Percentiles rank a stretch among this genome's conserved stretches.
Conservation (phyloP, 2,888 invertebrate species). For the Spodoptera picta region DNA sequence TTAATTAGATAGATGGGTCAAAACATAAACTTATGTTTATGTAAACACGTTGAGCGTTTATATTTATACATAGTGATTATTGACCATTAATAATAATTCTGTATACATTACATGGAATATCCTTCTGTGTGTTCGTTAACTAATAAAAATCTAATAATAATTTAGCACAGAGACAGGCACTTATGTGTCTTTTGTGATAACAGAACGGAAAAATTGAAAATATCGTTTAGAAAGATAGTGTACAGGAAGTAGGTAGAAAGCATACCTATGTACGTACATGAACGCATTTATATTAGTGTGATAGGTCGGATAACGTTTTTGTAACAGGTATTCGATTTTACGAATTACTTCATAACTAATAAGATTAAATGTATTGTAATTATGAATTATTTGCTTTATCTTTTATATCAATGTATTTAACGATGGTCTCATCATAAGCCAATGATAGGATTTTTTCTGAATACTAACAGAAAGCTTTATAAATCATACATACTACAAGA, state of each 20-base stretch:
- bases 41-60: conserved; percentile 32
- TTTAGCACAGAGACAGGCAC: conserved; percentile 6
- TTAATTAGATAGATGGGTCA: conserved; percentile 39
- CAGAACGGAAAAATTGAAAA: conserved; percentile 24
- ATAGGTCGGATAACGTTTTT: neutral
- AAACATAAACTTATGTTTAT: conserved; percentile 24
- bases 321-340: too few relatives aligned
- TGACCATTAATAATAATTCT: conserved; percentile 15
- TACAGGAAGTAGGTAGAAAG: too few relatives aligned
- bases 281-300: too few relatives aligned
- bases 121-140: neutral
- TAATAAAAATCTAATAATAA: conserved; percentile 3
- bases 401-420: too few relatives aligned
- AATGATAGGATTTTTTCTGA: too few relatives aligned
- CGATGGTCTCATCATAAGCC: too few relatives aligned
- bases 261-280: too few relatives aligned
- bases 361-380: too few relatives aligned
- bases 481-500: too few relatives aligned
- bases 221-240: conserved; percentile 2
- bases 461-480: too few relatives aligned
- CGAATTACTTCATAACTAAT: too few relatives aligned
- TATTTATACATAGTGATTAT: conserved; percentile 19
- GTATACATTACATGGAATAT: neutral
- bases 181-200: conserved; percentile 20
- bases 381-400: too few relatives aligned